phyloP scores from a whole-genome alignment of 2,113 vertebrate species.

The Rafetus swinhoei region DNA sequence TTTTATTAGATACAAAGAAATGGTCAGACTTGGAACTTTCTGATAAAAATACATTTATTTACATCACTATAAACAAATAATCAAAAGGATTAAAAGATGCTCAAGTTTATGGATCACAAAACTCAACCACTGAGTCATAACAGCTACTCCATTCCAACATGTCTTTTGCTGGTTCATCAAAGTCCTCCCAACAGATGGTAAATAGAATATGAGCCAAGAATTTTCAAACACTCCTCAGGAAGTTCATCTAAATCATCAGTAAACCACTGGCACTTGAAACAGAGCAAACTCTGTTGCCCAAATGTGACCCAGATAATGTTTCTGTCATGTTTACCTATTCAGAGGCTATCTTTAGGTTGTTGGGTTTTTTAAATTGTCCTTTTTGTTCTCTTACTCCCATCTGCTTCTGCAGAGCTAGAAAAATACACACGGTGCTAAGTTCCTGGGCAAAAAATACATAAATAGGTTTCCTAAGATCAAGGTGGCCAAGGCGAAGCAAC shows the following conservation, averaged over 20 bases:
- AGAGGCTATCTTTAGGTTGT: constrained; percentile 28
- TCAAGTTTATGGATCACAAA: not conserved
- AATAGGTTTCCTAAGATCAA: not conserved
- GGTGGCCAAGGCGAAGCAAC: not conserved
- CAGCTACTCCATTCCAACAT: constrained; percentile 6
- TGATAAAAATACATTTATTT: not conserved
- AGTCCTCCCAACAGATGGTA: constrained; percentile 69
- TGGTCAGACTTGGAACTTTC: not conserved
- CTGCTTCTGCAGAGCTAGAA: constrained; percentile 41
- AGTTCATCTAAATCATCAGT: constrained; percentile 62
- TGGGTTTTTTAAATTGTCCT: not conserved
- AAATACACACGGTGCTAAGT: constrained; percentile 13
- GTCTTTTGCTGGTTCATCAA: constrained; percentile 57
- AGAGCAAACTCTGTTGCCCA: constrained; percentile 41
- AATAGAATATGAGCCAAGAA: constrained; percentile 47
- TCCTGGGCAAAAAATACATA: not conserved
- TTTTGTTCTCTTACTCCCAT: not conserved
- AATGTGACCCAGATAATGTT: constrained; percentile 70
- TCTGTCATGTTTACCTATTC: constrained; percentile 55
- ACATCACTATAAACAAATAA: not conserved
- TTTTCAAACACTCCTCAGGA: constrained; percentile 68
- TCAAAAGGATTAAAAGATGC: not conserved
- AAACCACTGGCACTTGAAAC: constrained; percentile 72
- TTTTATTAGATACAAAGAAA: constrained; percentile 21
- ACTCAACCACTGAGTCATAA: constrained; percentile 1